A percentile compares a stretch with the other conserved stretches of the same genome.
Conservation (phyloP, 2,113 vertebrate species). For the Saccopteryx leptura region DNA sequence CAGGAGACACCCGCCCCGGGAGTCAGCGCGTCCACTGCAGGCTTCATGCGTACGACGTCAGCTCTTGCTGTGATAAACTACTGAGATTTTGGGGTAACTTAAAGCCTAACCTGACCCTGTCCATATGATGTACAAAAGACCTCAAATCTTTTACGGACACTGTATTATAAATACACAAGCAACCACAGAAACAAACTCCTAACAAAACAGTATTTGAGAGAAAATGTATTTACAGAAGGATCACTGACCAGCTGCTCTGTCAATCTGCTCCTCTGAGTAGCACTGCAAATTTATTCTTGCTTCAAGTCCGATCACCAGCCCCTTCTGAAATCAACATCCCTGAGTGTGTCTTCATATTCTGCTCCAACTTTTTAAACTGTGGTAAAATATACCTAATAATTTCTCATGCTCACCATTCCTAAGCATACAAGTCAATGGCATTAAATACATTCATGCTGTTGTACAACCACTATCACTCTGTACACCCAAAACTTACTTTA, state of each 20-base stretch:
- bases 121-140: background rate
- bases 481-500: background rate
- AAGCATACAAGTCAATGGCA: background rate
- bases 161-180: background rate
- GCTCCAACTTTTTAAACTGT: background rate
- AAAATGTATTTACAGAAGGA: background rate
- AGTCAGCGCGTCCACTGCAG: fast-evolving
- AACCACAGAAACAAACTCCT: background rate
- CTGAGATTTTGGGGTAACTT: background rate
- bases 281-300: background rate
- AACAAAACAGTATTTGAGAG: background rate
- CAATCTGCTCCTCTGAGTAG: background rate
- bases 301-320: background rate
- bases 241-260: fast-evolving
- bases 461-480: background rate
- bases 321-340: background rate
- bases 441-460: background rate
- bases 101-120: background rate
- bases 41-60: background rate
- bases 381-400: background rate
- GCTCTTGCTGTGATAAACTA: background rate
- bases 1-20: background rate
- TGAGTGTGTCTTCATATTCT: background rate
- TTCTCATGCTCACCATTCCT: background rate
- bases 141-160: background rate